Evolutionary conservation across 2,113 vertebrate species (phyloP), one percentile per base, ranked within the genome.

Genomic region (Leptobrachium ailaonicum): DNA sequence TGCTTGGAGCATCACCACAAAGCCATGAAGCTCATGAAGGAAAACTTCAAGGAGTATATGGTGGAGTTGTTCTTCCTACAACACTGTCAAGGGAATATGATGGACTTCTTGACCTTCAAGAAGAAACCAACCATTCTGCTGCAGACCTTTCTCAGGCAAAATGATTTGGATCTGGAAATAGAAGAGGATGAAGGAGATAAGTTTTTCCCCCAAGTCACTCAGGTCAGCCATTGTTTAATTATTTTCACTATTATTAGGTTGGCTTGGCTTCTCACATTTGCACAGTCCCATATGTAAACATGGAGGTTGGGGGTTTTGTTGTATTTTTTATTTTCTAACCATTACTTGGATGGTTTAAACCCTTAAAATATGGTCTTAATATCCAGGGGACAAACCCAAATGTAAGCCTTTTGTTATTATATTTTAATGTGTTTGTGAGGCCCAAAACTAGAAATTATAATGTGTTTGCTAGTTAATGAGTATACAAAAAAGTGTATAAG

Each of bases 71-170:
- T 99, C 88, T 99, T 99, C 86, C 87, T 99, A 82, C 98, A 99
- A 73, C 97, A 99, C 82, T 94, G 97, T 41, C 97, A 99, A 85
- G 98, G 98, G 40, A 99, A 99, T 84, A 99, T 99, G 97, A 99
- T 99, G 98, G 98, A 99, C 85, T 99, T 97, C 73, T 54, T 98
- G 43, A 93, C 96, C 44, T 99, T 99, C 79, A 98, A 95, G 89
- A 98, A 97, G 92, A 99, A 98, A 70, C 97, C 95, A 1, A 98
- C 95, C 82, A 91, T 95, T 84, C 95, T 96, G 0, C 87, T 98
- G 62, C 97, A 96, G 84, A 95, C 95, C 0, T 99, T 98, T 83
- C 90, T 99, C 74, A 90, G 95, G 85, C 98, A 99, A 81, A 98
- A 96, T 50, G 98, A 99, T 83, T 87, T 99, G 89, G 98, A 99